These are phyloP conservation scores for Gastrophysa polygoni DNA, from an alignment of 2,888 invertebrate genomes.

Conservation along the genomic window DNA sequence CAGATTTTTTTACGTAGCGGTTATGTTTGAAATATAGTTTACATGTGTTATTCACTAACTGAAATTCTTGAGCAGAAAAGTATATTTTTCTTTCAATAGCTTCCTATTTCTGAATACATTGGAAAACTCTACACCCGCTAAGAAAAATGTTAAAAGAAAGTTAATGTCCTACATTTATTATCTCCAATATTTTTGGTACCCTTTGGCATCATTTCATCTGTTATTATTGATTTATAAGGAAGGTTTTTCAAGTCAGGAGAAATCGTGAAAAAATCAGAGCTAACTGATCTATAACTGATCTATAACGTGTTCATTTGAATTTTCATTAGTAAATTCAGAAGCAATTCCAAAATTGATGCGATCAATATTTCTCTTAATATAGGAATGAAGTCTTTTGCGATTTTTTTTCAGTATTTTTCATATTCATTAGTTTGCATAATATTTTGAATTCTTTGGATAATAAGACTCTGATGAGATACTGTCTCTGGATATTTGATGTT, in stretches of 20 bases:
- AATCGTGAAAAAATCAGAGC: constrained; percentile 2
- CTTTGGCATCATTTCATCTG: not conserved
- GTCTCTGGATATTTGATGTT: not conserved
- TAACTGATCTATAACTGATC: not conserved
- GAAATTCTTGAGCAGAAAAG: not conserved
- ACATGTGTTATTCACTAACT: constrained; percentile 5
- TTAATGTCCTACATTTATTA: not conserved
- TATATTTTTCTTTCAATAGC: constrained; percentile 6
- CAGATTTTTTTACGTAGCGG: constrained; percentile 1
- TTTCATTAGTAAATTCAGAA: not conserved
- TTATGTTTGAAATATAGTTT: constrained; percentile 4
- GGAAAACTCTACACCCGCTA: not conserved
- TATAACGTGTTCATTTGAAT: not conserved
- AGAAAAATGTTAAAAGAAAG: not conserved
- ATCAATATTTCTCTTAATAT: not conserved
- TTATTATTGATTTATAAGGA: not conserved
- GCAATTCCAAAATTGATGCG: not conserved
- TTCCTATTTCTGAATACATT: not conserved
- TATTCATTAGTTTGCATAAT: constrained; percentile 7
- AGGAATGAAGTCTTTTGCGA: not conserved
- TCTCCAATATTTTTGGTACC: not conserved
- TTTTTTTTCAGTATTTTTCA: constrained; percentile 4
- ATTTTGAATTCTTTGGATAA: constrained; percentile 2
- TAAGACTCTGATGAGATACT: not conserved
- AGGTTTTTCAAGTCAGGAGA: not conserved